Conservation (phyloP, 2,888 invertebrate species). For the Chloroclystis v-ata region DNA sequence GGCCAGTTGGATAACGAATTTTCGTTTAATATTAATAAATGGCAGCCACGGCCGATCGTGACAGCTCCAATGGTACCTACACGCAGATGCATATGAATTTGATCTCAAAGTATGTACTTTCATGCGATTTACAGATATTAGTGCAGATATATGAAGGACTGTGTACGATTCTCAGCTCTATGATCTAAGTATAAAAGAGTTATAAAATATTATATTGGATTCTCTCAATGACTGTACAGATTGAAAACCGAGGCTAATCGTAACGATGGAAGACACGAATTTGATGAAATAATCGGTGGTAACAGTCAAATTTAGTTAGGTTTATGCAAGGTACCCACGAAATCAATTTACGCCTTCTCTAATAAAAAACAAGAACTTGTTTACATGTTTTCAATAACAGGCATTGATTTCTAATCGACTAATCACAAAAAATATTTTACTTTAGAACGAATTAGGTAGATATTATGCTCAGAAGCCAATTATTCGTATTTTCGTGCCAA, state of each 20-base stretch:
- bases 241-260: constrained; percentile 51
- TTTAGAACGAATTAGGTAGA: too few species aligned
- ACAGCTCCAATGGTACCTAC: constrained; percentile 52
- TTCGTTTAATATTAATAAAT: constrained; percentile 75
- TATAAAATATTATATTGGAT: constrained; percentile 11
- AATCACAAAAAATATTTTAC: too few species aligned
- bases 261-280: constrained; percentile 46
- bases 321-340: constrained; percentile 23
- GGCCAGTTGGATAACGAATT: constrained; percentile 76
- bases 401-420: too few species aligned
- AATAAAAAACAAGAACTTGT: constrained; percentile 11
- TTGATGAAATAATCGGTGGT: constrained; percentile 50
- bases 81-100: constrained; percentile 56
- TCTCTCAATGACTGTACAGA: constrained; percentile 30
- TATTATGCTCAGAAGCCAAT: too few species aligned
- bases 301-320: constrained; percentile 40
- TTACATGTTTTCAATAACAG: neutral
- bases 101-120: constrained; percentile 51
- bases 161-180: constrained; percentile 13
- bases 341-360: constrained; percentile 12
- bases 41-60: constrained; percentile 66
- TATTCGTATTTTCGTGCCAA: too few species aligned
- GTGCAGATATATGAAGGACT: constrained; percentile 9
- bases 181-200: constrained; percentile 2
- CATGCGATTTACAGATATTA: constrained; percentile 42